Base-by-base conservation (phyloP, 2,113 vertebrate species). In the Dipodomys spectabilis region DNA sequence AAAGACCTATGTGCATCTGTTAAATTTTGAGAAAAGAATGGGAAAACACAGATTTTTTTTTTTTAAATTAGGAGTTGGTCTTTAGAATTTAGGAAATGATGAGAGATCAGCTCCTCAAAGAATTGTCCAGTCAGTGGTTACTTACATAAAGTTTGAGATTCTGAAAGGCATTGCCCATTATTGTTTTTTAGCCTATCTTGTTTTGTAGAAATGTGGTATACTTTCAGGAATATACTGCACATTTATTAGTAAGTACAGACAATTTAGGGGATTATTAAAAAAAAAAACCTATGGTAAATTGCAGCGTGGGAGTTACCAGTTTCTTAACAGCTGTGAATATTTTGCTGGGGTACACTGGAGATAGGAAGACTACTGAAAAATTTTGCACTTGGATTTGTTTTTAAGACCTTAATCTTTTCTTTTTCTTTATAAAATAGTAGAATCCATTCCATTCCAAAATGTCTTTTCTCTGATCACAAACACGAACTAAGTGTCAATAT, bases 341-440 rank as follows among this genome's bases (percentile, higher is more conserved):
- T 74, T 80, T 89, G 60, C 91, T 84, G 94, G 92, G 64, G 32
- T 89, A 94, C 91, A 96, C 91, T 96, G 95, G 91, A 96, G 78
- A 32, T 80, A 91, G 93, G 79, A 90, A 86, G 79, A 97, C 95
- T 95, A 95, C 95, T 96, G 95, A 95, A 79, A 87, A 95, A n/a
- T 74, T 94, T 62, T 87, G 93, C 79, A 95, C 90, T 97, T 93
- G 78, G 67, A 81, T 93, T 94, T 94, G 69, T 87, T 83, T 92
- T 96, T 92, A 82, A 96, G 28, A 86, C 39, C 79, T 57, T 16
- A 57, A 57, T 87, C 53, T 7, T 7, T 82, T 39, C 39, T 39
- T 86, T 95, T 95, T 82, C 79, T 93, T 92, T 95, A 81, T 93
- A 80, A 57, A 96, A 82, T 62, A 95, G 45, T 87, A 93, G 65